phyloP scores from a whole-genome alignment of 2,888 invertebrate genomes.

The Mechanitis messenoides region DNA sequence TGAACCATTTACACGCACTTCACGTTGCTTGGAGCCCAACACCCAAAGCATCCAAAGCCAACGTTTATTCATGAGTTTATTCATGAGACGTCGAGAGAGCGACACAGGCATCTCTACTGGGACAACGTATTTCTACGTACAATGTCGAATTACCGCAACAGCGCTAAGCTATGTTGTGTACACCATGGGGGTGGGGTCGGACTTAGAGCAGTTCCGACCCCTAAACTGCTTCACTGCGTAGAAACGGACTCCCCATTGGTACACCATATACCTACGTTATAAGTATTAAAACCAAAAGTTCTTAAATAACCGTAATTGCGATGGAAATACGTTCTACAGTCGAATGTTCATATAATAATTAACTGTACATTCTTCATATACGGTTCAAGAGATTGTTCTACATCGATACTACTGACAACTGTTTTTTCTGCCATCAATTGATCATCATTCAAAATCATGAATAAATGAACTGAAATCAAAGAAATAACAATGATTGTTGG shows the following conservation, averaged over 20 bases:
- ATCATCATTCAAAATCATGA: slow-evolving; percentile 26
- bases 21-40: too few relatives aligned
- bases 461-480: slow-evolving; percentile 24
- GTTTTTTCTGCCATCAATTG: slow-evolving; percentile 29
- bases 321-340: slow-evolving; percentile 7
- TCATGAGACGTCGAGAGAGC: too few relatives aligned
- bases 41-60: too few relatives aligned
- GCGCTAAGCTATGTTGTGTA: slow-evolving; percentile 4
- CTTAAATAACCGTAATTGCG: not conserved
- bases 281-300: too few relatives aligned
- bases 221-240: slow-evolving; percentile 50
- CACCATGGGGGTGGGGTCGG: slow-evolving; percentile 30
- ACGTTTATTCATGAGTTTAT: too few relatives aligned
- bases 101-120: too few relatives aligned
- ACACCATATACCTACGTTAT: slow-evolving; percentile 11
- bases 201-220: slow-evolving; percentile 41
- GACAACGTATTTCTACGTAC: too few relatives aligned
- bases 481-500: slow-evolving; percentile 24
- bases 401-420: slow-evolving; percentile 21
- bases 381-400: slow-evolving; percentile 23
- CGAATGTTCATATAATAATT: slow-evolving; percentile 3
- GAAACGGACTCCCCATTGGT: slow-evolving; percentile 51
- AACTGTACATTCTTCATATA: slow-evolving; percentile 27
- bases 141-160: too few relatives aligned
- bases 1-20: too few relatives aligned